These are phyloP conservation scores for Lepas anatifera DNA, from an alignment of 2,888 invertebrate species.

Conservation along the genomic window DNA sequence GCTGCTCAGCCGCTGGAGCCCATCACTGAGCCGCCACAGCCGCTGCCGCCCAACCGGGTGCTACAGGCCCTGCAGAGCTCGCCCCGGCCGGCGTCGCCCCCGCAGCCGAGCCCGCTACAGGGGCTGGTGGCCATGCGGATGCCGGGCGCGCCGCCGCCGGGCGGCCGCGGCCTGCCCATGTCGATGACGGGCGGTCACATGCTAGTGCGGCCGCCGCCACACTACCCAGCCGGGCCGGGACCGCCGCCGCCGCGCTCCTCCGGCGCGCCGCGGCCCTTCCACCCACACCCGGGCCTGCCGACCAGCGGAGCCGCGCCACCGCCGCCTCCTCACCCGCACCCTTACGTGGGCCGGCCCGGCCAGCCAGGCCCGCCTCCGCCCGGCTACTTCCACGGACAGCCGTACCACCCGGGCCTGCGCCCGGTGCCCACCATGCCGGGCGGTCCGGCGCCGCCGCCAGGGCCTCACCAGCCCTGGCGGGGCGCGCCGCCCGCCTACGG, in stretches of 20 bases:
- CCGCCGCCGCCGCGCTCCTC: not conserved
- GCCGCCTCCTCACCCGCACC: not conserved
- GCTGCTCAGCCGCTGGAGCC: not conserved
- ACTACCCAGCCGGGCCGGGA: not conserved
- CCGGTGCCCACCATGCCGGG: not conserved
- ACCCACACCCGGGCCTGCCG: conserved; percentile 27
- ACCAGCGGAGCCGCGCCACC: not conserved
- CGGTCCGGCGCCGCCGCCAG: not conserved
- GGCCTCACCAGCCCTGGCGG: conserved; percentile 6
- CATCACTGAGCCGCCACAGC: not conserved
- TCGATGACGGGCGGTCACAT: not conserved
- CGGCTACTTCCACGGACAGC: not conserved
- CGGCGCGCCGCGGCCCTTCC: conserved; percentile 25
- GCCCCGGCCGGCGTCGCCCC: not conserved
- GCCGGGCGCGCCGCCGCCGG: not conserved
- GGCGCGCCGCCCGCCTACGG: not conserved
- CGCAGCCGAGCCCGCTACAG: not conserved
- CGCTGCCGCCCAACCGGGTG: not conserved
- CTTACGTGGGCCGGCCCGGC: not conserved
- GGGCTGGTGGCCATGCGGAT: not conserved
- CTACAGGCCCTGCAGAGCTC: not conserved
- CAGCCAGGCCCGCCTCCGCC: conserved; percentile 1
- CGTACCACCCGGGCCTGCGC: conserved; percentile 1
- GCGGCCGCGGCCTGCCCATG: not conserved
- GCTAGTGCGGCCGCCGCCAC: conserved; percentile 12